Conservation (phyloP, 1,140 invertebrate genomes). For the Eriocheir sinensis region DNA sequence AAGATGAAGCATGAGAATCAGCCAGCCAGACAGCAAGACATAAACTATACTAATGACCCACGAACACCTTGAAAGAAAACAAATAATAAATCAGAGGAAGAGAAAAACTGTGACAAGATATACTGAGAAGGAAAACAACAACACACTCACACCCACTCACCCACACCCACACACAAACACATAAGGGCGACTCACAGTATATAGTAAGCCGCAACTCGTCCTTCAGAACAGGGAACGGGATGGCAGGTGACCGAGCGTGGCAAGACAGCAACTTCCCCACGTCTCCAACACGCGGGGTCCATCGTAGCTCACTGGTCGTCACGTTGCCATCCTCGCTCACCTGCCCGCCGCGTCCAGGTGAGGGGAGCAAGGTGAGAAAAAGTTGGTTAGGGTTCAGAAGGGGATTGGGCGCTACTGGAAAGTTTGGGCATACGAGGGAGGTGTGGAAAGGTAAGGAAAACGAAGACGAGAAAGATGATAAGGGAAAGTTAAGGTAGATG, state of each 20-base stretch:
- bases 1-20: too few relatives aligned
- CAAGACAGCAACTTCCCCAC: slow-evolving; percentile 92
- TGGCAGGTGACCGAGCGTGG: slow-evolving; percentile 90
- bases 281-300: slow-evolving; percentile 88
- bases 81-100: too few relatives aligned
- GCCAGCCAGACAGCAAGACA: too few relatives aligned
- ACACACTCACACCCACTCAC: neutral
- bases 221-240: slow-evolving; percentile 80
- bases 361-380: neutral
- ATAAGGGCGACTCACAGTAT: slow-evolving; percentile 81
- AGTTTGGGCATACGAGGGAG: too few relatives aligned
- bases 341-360: neutral
- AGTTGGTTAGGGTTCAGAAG: neutral
- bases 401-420: too few relatives aligned
- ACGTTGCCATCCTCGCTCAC: slow-evolving; percentile 85
- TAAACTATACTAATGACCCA: too few relatives aligned
- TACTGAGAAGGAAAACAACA: too few relatives aligned
- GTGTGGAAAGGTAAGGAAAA: neutral
- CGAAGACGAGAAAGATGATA: neutral
- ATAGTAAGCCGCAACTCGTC: slow-evolving; percentile 81
- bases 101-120: too few relatives aligned
- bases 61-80: too few relatives aligned
- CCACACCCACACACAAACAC: slow-evolving; percentile 22
- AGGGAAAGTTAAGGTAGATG: neutral
- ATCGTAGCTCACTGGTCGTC: slow-evolving; percentile 90